A percentile compares a stretch with the other conserved stretches of the same genome.
phyloP scores from a whole-genome alignment of 2,113 vertebrate species.

The Siniperca knerii region DNA sequence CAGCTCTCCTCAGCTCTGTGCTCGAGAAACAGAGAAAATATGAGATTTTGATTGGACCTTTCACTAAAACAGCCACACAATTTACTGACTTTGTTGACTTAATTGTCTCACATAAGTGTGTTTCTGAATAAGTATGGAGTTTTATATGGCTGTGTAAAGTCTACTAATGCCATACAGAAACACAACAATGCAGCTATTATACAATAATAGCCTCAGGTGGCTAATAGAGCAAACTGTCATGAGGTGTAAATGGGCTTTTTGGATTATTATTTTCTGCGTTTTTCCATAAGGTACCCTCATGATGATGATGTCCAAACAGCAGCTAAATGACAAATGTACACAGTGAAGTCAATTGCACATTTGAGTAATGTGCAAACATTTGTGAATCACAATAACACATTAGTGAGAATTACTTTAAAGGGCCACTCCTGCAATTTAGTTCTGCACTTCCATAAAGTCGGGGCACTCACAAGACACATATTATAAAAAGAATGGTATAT shows the following conservation, averaged over 20 bases:
- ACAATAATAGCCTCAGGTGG: constrained; percentile 24
- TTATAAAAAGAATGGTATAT: neutral
- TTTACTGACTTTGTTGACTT: neutral
- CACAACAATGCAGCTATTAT: constrained; percentile 4
- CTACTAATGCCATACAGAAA: neutral
- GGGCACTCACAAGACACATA: neutral
- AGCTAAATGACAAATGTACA: neutral
- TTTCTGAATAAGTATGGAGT: constrained; percentile 9
- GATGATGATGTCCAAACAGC: neutral
- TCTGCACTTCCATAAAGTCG: too few relatives aligned
- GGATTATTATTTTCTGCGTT: constrained; percentile 16
- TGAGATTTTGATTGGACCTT: neutral
- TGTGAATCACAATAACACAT: neutral
- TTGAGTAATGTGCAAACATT: neutral
- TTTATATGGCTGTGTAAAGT: neutral
- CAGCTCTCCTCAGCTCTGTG: neutral
- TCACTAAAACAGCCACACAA: neutral
- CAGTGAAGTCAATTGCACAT: neutral
- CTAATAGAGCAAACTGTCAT: constrained; percentile 15
- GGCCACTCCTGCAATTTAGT: neutral
- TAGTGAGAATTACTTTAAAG: neutral
- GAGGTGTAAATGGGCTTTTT: constrained; percentile 13
- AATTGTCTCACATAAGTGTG: neutral
- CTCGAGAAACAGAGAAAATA: neutral
- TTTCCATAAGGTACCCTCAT: neutral